phyloP scores from a whole-genome alignment of 2,888 invertebrate species.

The Nomada ruficornis region DNA sequence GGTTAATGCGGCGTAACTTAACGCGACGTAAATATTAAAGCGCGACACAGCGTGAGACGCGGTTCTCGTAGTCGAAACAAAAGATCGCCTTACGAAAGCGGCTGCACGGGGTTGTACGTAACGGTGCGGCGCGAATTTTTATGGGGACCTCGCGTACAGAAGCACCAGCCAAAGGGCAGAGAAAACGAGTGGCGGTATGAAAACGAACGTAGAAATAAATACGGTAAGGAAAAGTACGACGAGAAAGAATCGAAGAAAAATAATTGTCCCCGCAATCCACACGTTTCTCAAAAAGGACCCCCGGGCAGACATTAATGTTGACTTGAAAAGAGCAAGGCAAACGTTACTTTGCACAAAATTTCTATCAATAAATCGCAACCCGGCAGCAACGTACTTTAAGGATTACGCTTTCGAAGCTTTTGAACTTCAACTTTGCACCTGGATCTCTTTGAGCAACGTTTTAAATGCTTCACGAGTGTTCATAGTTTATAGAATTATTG shows the following conservation, averaged over 20 bases:
- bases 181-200: too few relatives aligned
- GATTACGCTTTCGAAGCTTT: background rate
- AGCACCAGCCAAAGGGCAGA: background rate
- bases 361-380: background rate
- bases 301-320: background rate
- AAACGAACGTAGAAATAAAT: slow-evolving; percentile 9
- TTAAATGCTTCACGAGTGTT: background rate
- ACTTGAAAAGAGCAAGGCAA: background rate
- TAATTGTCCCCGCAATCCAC: too few relatives aligned
- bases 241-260: background rate
- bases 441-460: background rate
- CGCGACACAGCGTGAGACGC: slow-evolving; percentile 41
- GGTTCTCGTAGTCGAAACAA: slow-evolving; percentile 56
- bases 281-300: background rate
- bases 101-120: slow-evolving; percentile 17
- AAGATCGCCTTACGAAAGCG: slow-evolving; percentile 61
- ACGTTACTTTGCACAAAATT: background rate
- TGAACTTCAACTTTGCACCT: too few relatives aligned
- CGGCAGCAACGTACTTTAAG: background rate
- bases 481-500: background rate
- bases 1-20: slow-evolving; percentile 70
- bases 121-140: slow-evolving; percentile 49
- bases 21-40: slow-evolving; percentile 70
- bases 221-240: too few relatives aligned
- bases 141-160: background rate